These are phyloP conservation scores for Macrosteles quadrilineatus DNA, from an alignment of 1,140 invertebrate species.

Conservation along the genomic window DNA sequence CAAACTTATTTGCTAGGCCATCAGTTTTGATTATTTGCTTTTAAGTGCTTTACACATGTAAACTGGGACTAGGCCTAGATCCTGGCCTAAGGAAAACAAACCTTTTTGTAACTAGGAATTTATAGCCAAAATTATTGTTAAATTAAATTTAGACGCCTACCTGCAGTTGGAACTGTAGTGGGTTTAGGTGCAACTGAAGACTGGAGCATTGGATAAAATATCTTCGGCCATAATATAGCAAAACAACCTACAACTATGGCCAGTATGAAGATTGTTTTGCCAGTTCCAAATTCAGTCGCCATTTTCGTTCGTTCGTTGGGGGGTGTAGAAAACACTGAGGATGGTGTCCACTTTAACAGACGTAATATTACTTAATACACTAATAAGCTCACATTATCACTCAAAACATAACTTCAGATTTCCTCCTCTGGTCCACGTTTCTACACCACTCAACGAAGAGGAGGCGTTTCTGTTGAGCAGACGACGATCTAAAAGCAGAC, in stretches of 20 bases:
- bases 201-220: conserved; percentile 89
- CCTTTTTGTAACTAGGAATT: too few species aligned
- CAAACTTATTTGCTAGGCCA: too few species aligned
- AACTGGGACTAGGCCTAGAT: too few species aligned
- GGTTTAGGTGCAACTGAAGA: conserved; percentile 40
- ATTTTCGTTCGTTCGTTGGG: conserved; percentile 43
- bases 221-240: conserved; percentile 90
- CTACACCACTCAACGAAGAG: conserved; percentile 3
- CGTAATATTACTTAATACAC: background rate
- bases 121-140: too few species aligned
- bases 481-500: conserved; percentile 7
- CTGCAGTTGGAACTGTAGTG: conserved; percentile 38
- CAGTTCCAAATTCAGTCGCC: conserved; percentile 71
- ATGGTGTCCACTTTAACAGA: background rate
- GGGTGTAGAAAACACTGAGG: background rate
- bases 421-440: background rate
- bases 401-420: background rate
- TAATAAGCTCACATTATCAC: background rate
- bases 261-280: conserved; percentile 83
- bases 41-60: too few species aligned
- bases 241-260: conserved; percentile 92
- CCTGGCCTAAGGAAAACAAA: too few species aligned
- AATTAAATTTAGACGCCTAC: conserved; percentile 34
- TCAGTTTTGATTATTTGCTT: too few species aligned
- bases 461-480: background rate